Base-by-base conservation (phyloP, 2,888 invertebrate genomes). In the Heteromurus nitidus region DNA sequence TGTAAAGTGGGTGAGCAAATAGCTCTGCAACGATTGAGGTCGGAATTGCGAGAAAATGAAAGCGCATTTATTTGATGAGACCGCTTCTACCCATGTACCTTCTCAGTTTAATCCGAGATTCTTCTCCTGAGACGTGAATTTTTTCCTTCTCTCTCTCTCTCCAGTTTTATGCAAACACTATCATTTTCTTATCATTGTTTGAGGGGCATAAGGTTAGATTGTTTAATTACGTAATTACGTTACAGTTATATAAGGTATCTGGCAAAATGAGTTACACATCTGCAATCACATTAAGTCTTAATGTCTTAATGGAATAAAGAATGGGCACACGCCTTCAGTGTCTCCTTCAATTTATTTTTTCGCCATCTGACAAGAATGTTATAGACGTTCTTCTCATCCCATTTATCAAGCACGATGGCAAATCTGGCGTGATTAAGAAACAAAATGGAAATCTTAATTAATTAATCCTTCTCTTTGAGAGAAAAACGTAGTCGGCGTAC, bases 361-460 rank as follows among this genome's bases (percentile, higher is more conserved):
- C 36, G 36, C 24, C 24, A 20, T n/a, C 55, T 55, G 9, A 9
- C 7, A 36, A 36, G 36, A 36, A 7, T 9, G 7, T 36, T 36
- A 9, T 36, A 36, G 7, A 36, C 36, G 9, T 13, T 36, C 36
- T 36, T 36, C 13, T 55, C 20, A 55, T 55, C 55, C 55, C 7
- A 24, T 24, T 24, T 22, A n/a, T 9, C 60, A 28, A 28, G 60
- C 60, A 30, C 28, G 28, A 60, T 30, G 20, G 30, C 13, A 60
- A 60, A 60, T 26, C 60, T 60, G 26, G n/a, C 24, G 26, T 30
- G 62, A 64, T 73, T 73, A 62, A 73, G 47, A 24, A 70, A 60
- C 47, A 73, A 73, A 55, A 73, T 64, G 73, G 26, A 28, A 60
- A 64, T 62, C 74, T 55, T 42, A 67, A 65, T 74, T 74, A 65